phyloP scores from a whole-genome alignment of 2,888 invertebrate species.

The Nomada lathburiana region DNA sequence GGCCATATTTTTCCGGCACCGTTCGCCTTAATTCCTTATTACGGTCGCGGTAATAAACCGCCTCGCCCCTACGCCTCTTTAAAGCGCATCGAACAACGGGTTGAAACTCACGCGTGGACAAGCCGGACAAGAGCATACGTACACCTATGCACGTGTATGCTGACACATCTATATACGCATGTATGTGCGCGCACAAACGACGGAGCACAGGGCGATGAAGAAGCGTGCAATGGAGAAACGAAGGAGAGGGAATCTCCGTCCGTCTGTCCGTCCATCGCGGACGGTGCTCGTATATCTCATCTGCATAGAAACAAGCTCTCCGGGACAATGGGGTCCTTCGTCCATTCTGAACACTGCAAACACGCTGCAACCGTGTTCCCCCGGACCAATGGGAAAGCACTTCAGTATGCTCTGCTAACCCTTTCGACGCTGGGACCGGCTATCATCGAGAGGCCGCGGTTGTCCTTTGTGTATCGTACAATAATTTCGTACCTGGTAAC shows the following conservation, averaged over 20 bases:
- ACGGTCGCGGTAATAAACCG: slow-evolving; percentile 45
- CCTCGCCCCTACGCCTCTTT: background rate
- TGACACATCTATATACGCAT: no score
- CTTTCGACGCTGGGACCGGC: slow-evolving; percentile 74
- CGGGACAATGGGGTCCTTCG: slow-evolving; percentile 81
- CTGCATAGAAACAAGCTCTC: slow-evolving; percentile 83
- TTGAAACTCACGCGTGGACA: slow-evolving; percentile 13
- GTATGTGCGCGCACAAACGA: background rate
- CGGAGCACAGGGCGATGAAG: background rate
- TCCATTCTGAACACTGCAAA: slow-evolving; percentile 81
- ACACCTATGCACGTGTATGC: background rate
- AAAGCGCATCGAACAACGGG: slow-evolving; percentile 15
- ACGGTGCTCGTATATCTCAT: slow-evolving; percentile 78
- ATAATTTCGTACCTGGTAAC: slow-evolving; percentile 73
- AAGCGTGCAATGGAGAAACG: slow-evolving; percentile 28
- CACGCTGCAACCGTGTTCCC: slow-evolving; percentile 79
- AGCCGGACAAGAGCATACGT: background rate
- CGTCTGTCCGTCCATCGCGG: slow-evolving; percentile 63
- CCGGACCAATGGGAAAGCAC: slow-evolving; percentile 77
- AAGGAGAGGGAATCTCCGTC: slow-evolving; percentile 69
- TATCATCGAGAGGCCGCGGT: slow-evolving; percentile 72
- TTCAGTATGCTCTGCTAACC: slow-evolving; percentile 78
- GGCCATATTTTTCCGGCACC: slow-evolving; percentile 38
- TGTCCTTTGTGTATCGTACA: slow-evolving; percentile 73
- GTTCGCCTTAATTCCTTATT: slow-evolving; percentile 40